Percentiles rank a stretch among this genome's conserved stretches.
Evolutionary conservation across 2,797 vertebrate species (phyloP).

Genomic region (Sphenopsis melanotis): DNA sequence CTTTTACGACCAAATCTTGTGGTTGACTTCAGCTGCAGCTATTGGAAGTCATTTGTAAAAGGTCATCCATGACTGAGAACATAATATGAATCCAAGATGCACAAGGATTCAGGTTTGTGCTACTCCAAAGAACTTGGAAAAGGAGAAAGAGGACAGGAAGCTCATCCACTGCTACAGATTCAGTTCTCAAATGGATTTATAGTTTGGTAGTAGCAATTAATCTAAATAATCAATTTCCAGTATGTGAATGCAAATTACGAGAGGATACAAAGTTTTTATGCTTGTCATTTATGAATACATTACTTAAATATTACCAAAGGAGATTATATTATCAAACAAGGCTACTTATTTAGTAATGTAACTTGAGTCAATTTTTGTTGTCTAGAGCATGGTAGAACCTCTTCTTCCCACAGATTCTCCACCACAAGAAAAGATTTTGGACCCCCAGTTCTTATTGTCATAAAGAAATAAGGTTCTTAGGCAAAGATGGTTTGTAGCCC

Average conservation of each 20-base stretch:
- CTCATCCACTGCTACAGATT: neutral
- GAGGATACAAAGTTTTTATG: neutral
- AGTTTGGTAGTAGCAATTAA: neutral
- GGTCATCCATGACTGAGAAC: constrained; percentile 63
- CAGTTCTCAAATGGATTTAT: constrained; percentile 1
- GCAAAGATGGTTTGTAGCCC: neutral
- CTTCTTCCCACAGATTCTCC: neutral
- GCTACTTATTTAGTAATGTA: neutral
- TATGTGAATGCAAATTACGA: neutral
- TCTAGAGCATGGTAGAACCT: neutral
- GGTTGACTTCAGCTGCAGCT: constrained; percentile 62
- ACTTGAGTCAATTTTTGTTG: neutral
- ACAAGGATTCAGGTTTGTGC: neutral
- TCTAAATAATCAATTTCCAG: neutral
- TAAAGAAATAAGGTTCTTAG: neutral
- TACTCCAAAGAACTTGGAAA: neutral
- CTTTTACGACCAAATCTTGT: constrained; percentile 63
- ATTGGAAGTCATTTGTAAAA: constrained; percentile 76
- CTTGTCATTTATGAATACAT: neutral
- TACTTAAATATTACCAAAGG: neutral
- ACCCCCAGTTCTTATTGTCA: neutral
- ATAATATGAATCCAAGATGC: constrained; percentile 40
- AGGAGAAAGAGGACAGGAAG: neutral
- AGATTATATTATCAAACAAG: neutral
- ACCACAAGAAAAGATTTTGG: neutral